Evolutionary conservation across 2,113 vertebrate species (phyloP).

Genomic region (Leucoraja erinaceus): DNA sequence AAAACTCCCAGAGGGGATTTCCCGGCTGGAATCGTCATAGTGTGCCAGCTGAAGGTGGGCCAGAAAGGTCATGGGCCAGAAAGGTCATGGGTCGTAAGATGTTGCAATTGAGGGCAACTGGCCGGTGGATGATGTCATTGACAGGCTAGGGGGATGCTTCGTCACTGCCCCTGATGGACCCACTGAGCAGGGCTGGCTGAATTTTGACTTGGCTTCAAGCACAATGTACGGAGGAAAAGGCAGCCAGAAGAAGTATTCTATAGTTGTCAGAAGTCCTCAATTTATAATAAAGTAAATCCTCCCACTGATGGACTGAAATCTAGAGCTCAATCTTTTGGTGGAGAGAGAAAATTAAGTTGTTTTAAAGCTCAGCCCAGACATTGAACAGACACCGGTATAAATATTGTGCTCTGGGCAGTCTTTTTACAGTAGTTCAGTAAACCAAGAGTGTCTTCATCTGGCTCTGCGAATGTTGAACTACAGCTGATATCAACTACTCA

Average conservation of each 20-base stretch:
- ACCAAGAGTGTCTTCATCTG: neutral
- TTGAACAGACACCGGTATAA: neutral
- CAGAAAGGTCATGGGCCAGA: no score
- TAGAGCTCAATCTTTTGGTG: neutral
- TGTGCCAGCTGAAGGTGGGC: neutral
- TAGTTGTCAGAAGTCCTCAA: neutral
- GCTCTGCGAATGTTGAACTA: neutral
- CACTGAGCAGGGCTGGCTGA: neutral
- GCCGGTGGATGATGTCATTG: neutral
- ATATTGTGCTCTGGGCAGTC: neutral
- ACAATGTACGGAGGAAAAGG: neutral
- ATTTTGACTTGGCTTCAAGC: neutral
- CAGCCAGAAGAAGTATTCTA: neutral
- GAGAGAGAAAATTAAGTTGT: neutral
- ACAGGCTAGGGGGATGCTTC: neutral
- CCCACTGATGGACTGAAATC: neutral
- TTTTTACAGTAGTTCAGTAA: neutral
- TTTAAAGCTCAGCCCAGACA: neutral
- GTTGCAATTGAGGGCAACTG: neutral
- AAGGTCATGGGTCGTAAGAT: neutral
- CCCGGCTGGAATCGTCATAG: neutral
- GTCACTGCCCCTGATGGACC: no score
- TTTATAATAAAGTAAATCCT: neutral
- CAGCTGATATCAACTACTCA: neutral
- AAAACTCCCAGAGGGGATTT: neutral